Base-by-base conservation (phyloP, 1,140 invertebrate species). In the Brachionus calyciflorus region DNA sequence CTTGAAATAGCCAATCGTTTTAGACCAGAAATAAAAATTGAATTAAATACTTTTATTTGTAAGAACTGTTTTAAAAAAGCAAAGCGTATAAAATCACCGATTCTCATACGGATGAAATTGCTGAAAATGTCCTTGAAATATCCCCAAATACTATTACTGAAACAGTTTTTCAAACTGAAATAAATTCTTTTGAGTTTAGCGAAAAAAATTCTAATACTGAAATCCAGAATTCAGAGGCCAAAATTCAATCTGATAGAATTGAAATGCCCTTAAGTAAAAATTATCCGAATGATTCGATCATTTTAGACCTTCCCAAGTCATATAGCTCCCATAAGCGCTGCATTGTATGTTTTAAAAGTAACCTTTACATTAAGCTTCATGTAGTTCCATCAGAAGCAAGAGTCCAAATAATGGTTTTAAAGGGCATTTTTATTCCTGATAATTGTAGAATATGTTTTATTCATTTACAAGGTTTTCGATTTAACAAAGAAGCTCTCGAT, bases 161-260 rank as follows among this genome's bases (percentile, higher is more conserved):
- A 37, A 5, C 9, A 9, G 9, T 5, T 37, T 37, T 37, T 37
- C 33, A 37, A 37, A 37, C 9, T 37, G 9, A 5, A 37, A 3
- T 37, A 9, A 37, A 37, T 5, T 5, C 33, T 9, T 37, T 37
- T 3, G 33, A 5, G 33, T n/a, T n/a, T n/a, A n/a, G n/a, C n/a
- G n/a, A n/a, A n/a, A n/a, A 37, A 37, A 3, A 37, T 37, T 37
- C 9, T 9, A 37, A 37, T 37, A 37, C 9, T 37, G 33, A 37
- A 37, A 9, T n/a, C n/a, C n/a, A n/a, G n/a, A n/a, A n/a, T 51
- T 51, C 63, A 80, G 84, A 68, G 86, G 87, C 75, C 17, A 51
- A 51, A 2, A 7, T 51, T 7, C 17, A 51, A 3, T 2, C 3
- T 19, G 48, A 51, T 1, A 51, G 24, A 51, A 51, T 51, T n/a